phyloP scores from a whole-genome alignment of 2,113 vertebrate species.

The Harpagus bidentatus region DNA sequence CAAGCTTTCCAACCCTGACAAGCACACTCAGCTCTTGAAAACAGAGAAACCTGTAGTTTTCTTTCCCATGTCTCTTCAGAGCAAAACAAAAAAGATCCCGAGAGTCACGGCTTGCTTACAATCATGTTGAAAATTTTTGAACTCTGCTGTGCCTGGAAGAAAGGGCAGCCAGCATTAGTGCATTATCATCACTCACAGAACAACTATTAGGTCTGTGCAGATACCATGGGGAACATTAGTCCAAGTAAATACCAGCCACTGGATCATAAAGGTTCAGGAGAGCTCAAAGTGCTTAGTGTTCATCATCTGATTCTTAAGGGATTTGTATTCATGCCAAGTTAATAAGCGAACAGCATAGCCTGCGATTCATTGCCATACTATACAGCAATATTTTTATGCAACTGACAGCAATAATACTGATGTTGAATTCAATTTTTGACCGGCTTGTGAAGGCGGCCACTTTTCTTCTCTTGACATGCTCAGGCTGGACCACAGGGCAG shows the following conservation, averaged over 20 bases:
- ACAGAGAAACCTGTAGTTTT: not conserved
- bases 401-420: not conserved
- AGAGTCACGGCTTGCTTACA: not conserved
- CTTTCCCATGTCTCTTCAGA: not conserved
- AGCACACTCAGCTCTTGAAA: not conserved
- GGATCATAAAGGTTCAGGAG: slow-evolving; percentile 27
- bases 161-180: not conserved
- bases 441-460: not conserved
- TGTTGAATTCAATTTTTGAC: not conserved
- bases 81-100: not conserved
- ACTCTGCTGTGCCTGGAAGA: not conserved
- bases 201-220: not conserved
- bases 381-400: slow-evolving; percentile 3
- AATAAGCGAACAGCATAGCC: slow-evolving; percentile 22
- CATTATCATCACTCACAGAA: not conserved
- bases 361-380: not conserved
- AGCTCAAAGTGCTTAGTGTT: slow-evolving; percentile 28
- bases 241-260: slow-evolving; percentile 12
- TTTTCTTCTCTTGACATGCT: not conserved
- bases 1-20: not conserved
- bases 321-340: slow-evolving; percentile 36
- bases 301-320: slow-evolving; percentile 13
- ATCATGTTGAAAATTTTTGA: not conserved
- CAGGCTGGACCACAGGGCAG: not conserved
- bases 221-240: slow-evolving; percentile 13